phyloP scores from a whole-genome alignment of 2,113 vertebrate species.

The Jacana jacana region DNA sequence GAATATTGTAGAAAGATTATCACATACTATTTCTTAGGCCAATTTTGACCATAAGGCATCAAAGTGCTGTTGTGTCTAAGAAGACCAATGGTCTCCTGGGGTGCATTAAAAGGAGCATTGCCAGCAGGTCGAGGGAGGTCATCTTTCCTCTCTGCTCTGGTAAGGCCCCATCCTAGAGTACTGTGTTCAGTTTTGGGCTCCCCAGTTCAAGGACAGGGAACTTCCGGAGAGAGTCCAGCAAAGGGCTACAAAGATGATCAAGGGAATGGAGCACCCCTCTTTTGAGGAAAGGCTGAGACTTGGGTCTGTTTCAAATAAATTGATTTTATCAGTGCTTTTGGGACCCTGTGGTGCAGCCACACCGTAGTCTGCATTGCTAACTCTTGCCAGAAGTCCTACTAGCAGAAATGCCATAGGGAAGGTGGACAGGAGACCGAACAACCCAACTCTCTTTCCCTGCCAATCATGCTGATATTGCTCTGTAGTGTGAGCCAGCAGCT shows the following conservation, averaged over 20 bases:
- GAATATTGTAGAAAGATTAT: neutral
- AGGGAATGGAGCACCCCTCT: no score
- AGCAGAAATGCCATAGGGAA: neutral
- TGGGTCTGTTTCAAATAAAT: neutral
- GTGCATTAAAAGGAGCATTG: no score
- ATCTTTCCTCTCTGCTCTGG: no score
- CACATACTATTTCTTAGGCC: neutral
- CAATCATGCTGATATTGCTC: neutral
- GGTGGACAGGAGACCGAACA: neutral
- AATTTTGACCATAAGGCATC: neutral
- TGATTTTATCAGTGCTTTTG: neutral
- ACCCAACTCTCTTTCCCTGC: neutral
- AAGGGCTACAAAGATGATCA: no score
- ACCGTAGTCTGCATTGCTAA: neutral
- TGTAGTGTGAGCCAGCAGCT: neutral
- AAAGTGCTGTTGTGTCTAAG: no score
- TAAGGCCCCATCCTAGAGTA: no score
- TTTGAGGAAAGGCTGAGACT: no score
- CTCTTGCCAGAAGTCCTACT: neutral
- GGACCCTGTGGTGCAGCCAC: neutral
- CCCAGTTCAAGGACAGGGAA: no score
- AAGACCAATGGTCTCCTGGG: no score
- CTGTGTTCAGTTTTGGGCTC: no score
- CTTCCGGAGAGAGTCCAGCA: no score
- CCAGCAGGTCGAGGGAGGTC: no score